Evolutionary conservation across 2,888 invertebrate species (phyloP), one percentile per base, ranked within the genome.

Genomic region (Salticus scenicus): DNA sequence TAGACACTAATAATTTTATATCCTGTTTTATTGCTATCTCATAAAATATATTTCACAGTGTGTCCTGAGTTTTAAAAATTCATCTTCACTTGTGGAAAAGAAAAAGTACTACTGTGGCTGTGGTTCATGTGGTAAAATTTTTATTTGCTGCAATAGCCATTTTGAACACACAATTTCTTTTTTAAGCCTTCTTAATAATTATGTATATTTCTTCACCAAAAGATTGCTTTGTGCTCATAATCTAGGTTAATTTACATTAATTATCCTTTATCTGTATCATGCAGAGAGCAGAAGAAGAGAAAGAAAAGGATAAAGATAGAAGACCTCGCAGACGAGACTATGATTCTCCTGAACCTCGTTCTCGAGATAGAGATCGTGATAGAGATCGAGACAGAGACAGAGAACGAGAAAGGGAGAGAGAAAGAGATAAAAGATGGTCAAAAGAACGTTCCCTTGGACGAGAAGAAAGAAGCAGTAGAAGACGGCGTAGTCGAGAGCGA

Each of bases 281-380:
- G 30, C 88, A 94, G 94, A 94, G 94, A 93, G 94, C 94, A 92
- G 95, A 95, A 91, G 94, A 94, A 91, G 94, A 94, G 90, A 94
- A 94, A 90, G 94, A 92, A 89, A 90, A 72, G 77, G 90, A 87
- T 66, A 87, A 87, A 33, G 79, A 87, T 33, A 67, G 80, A 8
- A 47, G 83, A 0, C 77, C 77, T 24, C 4, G 37, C 37, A 4
- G 37, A 37, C 72, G 82, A 70, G 87, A 87, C 0, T 85, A 85
- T 27, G 84, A 85, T 12, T 85, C 84, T 12, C 84, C 84, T 14
- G 84, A 85, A 37, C 70, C 84, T 0, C 87, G 88, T 41, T 74
- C 77, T n/a, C 81, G 89, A 27, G 89, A 89, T 47, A 82, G 89
- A 33, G 91, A 91, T 14, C 89, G 91, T 0, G 91, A 91, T 75